These are phyloP conservation scores for Nothura maculosa DNA, from an alignment of 2,797 vertebrate species.

Conservation along the genomic window DNA sequence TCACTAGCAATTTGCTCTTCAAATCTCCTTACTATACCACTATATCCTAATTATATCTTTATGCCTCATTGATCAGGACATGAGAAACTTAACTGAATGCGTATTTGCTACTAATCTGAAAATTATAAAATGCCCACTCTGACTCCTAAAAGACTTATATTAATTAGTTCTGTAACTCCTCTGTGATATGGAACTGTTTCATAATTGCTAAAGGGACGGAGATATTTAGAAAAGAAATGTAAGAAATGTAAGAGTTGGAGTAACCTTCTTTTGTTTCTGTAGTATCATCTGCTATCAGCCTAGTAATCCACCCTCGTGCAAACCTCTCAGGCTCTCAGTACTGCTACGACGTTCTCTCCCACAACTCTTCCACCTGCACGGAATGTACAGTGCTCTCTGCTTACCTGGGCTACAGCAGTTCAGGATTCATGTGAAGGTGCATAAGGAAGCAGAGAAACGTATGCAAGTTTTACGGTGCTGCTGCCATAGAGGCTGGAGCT, in stretches of 20 bases:
- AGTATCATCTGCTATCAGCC: neutral
- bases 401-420: neutral
- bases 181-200: neutral
- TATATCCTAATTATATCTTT: constrained; percentile 35
- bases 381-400: neutral
- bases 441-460: neutral
- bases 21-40: neutral
- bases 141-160: neutral
- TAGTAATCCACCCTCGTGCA: neutral
- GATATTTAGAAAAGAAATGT: neutral
- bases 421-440: neutral
- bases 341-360: neutral
- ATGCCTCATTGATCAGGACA: constrained; percentile 22
- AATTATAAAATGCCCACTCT: neutral
- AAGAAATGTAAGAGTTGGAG: neutral
- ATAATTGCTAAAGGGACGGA: neutral
- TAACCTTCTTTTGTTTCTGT: neutral
- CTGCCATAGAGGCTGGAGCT: neutral
- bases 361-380: neutral
- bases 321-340: neutral
- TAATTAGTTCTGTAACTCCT: neutral
- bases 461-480: neutral
- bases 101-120: neutral
- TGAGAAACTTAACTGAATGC: neutral
- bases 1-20: neutral